Conservation (phyloP, 2,888 invertebrate species). For the Ligdia adustata region DNA sequence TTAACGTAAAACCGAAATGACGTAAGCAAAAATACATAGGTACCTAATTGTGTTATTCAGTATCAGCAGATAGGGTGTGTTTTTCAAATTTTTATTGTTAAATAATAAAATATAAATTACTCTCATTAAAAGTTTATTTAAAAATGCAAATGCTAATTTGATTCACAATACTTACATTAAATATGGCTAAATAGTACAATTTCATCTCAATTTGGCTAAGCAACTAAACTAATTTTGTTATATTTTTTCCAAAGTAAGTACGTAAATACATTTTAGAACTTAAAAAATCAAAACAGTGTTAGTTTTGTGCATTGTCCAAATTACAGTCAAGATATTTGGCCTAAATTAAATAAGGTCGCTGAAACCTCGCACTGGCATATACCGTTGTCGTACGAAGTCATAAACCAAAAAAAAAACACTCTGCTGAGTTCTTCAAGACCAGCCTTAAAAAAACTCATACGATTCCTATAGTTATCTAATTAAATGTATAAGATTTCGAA, state of each 20-base stretch:
- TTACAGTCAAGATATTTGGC: neutral
- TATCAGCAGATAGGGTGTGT: too few species aligned
- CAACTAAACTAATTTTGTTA: neutral
- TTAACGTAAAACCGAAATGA: neutral
- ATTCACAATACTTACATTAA: slow-evolving; percentile 12
- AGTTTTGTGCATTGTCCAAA: too few species aligned
- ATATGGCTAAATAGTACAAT: slow-evolving; percentile 5
- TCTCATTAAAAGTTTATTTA: slow-evolving; percentile 24
- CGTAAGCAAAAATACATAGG: neutral
- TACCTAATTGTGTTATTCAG: neutral
- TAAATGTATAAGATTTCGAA: too few species aligned
- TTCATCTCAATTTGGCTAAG: neutral
- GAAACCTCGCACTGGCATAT: neutral
- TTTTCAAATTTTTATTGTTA: too few species aligned
- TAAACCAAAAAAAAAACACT: too few species aligned
- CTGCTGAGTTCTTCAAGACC: too few species aligned
- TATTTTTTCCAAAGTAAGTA: neutral
- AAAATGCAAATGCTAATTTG: slow-evolving; percentile 25
- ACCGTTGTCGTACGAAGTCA: too few species aligned
- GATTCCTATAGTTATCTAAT: too few species aligned
- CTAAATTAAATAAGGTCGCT: neutral
- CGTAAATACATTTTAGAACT: neutral
- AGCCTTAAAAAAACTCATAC: too few species aligned
- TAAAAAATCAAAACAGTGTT: too few species aligned
- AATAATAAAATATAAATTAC: neutral